phyloP scores from a whole-genome alignment of 1,140 invertebrate species.

The Drosophila seguyi region DNA sequence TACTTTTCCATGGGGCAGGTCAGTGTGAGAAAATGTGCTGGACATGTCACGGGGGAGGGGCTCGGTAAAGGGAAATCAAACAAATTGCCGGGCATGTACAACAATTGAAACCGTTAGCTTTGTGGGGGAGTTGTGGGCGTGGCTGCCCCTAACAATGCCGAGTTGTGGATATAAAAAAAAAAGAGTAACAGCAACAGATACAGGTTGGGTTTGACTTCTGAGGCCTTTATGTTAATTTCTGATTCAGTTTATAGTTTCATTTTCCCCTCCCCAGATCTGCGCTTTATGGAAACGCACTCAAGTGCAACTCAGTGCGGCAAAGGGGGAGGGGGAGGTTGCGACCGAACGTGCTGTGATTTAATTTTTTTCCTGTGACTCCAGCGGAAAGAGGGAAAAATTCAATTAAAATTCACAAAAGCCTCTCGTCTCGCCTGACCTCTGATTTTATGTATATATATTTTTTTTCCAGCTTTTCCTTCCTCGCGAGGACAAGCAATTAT shows the following conservation, averaged over 20 bases:
- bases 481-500: slow-evolving; percentile 54
- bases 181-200: slow-evolving; percentile 25
- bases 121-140: slow-evolving; percentile 40
- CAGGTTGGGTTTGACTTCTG: slow-evolving; percentile 42
- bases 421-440: slow-evolving; percentile 58
- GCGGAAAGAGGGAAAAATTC: slow-evolving; percentile 58
- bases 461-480: not conserved
- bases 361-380: slow-evolving; percentile 65
- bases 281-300: slow-evolving; percentile 77
- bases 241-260: slow-evolving; percentile 52
- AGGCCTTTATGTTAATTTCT: slow-evolving; percentile 78
- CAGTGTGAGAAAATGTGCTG: slow-evolving; percentile 62
- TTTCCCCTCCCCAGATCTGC: slow-evolving; percentile 49
- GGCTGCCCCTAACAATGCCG: slow-evolving; percentile 41
- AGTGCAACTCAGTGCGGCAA: slow-evolving; percentile 56
- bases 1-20: slow-evolving; percentile 63
- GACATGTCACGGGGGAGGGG: slow-evolving; percentile 38
- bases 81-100: slow-evolving; percentile 54
- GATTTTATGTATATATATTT: slow-evolving; percentile 2
- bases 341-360: slow-evolving; percentile 73
- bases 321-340: not conserved
- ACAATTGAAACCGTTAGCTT: slow-evolving; percentile 49
- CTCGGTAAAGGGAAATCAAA: slow-evolving; percentile 53
- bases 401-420: slow-evolving; percentile 79
- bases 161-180: slow-evolving; percentile 14